Conservation (phyloP, 2,888 invertebrate species). For the Nomada ruficornis region DNA sequence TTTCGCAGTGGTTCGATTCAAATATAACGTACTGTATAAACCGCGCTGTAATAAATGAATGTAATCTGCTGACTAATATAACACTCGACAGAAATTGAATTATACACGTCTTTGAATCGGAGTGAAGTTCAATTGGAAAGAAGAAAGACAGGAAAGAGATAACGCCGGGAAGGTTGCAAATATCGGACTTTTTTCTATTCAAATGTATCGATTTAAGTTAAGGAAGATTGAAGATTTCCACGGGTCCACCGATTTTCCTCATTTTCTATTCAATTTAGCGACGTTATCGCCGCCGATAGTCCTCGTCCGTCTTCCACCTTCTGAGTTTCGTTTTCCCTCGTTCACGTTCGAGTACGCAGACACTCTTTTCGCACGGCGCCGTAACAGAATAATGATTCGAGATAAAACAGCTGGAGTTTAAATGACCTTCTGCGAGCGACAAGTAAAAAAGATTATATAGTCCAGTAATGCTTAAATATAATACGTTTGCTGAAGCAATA, state of each 20-base stretch:
- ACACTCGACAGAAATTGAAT: background rate
- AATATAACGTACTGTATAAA: background rate
- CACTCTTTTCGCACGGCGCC: constrained; percentile 1
- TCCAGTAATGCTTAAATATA: too few species aligned
- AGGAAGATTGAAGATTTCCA: background rate
- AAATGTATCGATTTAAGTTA: constrained; percentile 16
- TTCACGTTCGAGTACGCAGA: constrained; percentile 4
- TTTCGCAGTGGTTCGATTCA: background rate
- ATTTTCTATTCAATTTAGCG: constrained; percentile 54
- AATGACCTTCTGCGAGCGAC: background rate
- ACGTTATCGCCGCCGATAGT: constrained; percentile 24
- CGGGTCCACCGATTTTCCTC: constrained; percentile 3
- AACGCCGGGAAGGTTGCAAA: too few species aligned
- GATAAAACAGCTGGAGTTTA: background rate
- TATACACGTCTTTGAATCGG: background rate
- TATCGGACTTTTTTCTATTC: background rate
- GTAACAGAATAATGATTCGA: constrained; percentile 6
- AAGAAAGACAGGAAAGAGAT: background rate
- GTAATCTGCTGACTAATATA: background rate
- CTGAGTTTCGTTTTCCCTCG: background rate
- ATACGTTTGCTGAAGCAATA: too few species aligned
- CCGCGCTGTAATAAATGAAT: background rate
- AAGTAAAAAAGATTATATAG: too few species aligned
- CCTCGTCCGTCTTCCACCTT: constrained; percentile 1
- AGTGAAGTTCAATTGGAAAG: too few species aligned